Evolutionary conservation across 1,140 invertebrate genomes (phyloP).

Genomic region (Tetramorium simillimum): DNA sequence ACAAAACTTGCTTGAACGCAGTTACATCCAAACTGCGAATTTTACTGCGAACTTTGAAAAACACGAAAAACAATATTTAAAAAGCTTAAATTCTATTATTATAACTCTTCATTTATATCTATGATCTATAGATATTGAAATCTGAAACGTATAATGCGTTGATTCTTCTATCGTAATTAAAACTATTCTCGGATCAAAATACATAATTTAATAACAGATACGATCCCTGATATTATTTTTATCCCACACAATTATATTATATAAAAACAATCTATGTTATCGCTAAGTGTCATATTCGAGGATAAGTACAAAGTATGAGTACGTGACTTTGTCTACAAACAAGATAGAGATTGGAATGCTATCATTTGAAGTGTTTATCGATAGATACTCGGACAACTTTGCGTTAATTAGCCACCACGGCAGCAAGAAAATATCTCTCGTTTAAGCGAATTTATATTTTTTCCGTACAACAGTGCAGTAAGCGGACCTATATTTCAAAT

Average conservation of each 20-base stretch:
- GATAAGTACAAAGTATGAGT: slow-evolving; percentile 1
- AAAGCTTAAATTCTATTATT: neutral
- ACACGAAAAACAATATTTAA: neutral
- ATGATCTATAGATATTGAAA: neutral
- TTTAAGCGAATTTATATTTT: neutral
- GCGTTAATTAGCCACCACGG: neutral
- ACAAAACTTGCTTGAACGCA: neutral
- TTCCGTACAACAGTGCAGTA: neutral
- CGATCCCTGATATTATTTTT: neutral
- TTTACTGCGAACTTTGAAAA: neutral
- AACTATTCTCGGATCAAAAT: neutral
- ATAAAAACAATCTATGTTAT: slow-evolving; percentile 3
- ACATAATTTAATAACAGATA: neutral
- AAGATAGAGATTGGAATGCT: slow-evolving; percentile 2
- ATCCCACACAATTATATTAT: slow-evolving; percentile 11
- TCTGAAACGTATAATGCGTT: neutral
- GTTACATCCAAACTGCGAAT: neutral
- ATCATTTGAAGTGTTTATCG: slow-evolving; percentile 20
- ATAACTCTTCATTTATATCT: neutral
- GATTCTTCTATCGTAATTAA: neutral
- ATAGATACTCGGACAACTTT: slow-evolving; percentile 2
- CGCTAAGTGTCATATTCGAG: slow-evolving; percentile 12
- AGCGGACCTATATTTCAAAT: neutral
- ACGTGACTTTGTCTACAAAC: slow-evolving; percentile 18
- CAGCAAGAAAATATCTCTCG: neutral